These are phyloP conservation scores for Seira ritae DNA, from an alignment of 2,888 invertebrate species.

Conservation along the genomic window DNA sequence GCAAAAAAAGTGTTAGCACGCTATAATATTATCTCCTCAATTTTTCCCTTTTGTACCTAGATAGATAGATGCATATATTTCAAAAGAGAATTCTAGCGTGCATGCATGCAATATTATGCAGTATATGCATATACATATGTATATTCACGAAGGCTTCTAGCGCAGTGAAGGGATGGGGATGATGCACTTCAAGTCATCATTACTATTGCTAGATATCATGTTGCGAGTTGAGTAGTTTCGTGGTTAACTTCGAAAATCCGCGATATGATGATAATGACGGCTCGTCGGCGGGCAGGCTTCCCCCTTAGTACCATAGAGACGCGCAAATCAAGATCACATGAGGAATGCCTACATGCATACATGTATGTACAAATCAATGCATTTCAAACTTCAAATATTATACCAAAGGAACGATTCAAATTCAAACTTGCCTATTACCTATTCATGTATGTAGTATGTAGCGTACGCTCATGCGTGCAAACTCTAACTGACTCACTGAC, in stretches of 20 bases:
- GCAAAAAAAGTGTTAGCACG: slow-evolving; percentile 13
- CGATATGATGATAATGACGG: not conserved
- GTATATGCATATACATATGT: too few relatives aligned
- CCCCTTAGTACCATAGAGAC: not conserved
- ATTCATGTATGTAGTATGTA: too few relatives aligned
- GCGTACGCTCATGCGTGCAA: slow-evolving; percentile 8
- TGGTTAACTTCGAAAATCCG: slow-evolving; percentile 10
- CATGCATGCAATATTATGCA: not conserved
- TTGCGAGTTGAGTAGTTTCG: not conserved
- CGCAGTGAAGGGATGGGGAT: not conserved
- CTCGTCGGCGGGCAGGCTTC: not conserved
- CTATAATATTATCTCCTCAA: not conserved
- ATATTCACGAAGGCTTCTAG: not conserved
- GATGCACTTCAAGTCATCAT: not conserved
- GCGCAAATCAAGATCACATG: not conserved
- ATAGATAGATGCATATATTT: not conserved
- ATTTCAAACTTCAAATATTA: too few relatives aligned
- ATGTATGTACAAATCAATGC: too few relatives aligned
- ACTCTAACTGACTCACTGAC: too few relatives aligned
- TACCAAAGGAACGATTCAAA: too few relatives aligned
- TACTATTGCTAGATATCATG: not conserved
- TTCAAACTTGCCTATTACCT: too few relatives aligned
- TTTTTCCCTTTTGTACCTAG: not conserved
- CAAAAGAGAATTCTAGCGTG: not conserved
- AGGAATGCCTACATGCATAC: too few relatives aligned